Conservation (phyloP, 1,140 invertebrate species). For the Lordiphosa stackelbergi region DNA sequence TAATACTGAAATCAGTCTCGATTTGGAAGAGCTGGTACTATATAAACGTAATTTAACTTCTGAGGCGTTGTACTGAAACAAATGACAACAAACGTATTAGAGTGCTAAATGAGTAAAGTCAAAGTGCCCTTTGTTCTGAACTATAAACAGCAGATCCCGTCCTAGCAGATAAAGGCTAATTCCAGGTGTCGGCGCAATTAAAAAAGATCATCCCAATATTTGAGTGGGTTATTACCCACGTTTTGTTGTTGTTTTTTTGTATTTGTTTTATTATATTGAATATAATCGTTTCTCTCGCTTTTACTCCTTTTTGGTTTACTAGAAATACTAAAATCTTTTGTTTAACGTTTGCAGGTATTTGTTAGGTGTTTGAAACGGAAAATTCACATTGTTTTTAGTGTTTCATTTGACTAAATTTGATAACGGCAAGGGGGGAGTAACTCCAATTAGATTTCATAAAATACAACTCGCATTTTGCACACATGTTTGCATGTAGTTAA, state of each 20-base stretch:
- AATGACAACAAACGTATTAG: no score
- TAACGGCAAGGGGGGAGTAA: slow-evolving; percentile 14
- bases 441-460: slow-evolving; percentile 38
- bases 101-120: no score
- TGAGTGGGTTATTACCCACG: no score
- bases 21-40: no score
- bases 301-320: slow-evolving; percentile 52
- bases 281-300: slow-evolving; percentile 41
- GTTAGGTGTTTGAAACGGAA: slow-evolving; percentile 33
- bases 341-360: slow-evolving; percentile 51
- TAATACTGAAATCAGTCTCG: no score
- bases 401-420: slow-evolving; percentile 18
- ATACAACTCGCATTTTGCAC: slow-evolving; percentile 27
- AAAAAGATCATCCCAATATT: no score
- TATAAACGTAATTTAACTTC: no score
- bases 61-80: no score
- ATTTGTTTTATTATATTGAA: slow-evolving; percentile 48
- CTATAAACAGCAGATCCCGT: no score
- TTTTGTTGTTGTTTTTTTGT: slow-evolving; percentile 8
- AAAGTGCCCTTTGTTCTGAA: no score
- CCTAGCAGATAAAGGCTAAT: no score
- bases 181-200: no score
- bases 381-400: slow-evolving; percentile 19
- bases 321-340: slow-evolving; percentile 66
- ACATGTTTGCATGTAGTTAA: slow-evolving; percentile 18